Evolutionary conservation across 2,113 vertebrate species (phyloP).

Genomic region (Brachionichthys hirsutus): DNA sequence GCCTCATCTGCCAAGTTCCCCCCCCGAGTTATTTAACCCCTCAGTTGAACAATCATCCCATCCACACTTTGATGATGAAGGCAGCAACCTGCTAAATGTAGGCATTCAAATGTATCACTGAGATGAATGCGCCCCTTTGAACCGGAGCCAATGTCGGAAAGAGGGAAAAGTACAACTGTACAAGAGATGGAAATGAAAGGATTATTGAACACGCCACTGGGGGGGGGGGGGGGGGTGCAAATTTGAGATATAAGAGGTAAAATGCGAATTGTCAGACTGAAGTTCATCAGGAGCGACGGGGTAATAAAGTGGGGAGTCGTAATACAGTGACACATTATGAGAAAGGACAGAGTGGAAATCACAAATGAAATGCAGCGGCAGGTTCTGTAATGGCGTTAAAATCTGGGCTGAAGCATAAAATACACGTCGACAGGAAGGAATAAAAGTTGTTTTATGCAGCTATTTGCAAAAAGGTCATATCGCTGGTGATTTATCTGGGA

Average conservation of each 20-base stretch:
- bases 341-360: neutral
- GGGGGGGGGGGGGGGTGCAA: constrained; percentile 18
- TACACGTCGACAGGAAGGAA: neutral
- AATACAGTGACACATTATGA: constrained; percentile 16
- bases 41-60: constrained; percentile 49
- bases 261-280: constrained; percentile 11
- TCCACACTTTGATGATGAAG: constrained; percentile 74
- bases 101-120: constrained; percentile 75
- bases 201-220: constrained; percentile 65
- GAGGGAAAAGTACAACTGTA: constrained; percentile 49
- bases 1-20: constrained; percentile 49
- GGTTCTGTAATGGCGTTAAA: neutral
- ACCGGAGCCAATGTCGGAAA: constrained; percentile 62
- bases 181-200: constrained; percentile 66
- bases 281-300: constrained; percentile 22
- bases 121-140: constrained; percentile 78
- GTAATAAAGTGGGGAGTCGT: constrained; percentile 25
- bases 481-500: constrained; percentile 1
- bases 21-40: constrained; percentile 67
- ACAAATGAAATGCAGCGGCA: constrained; percentile 2
- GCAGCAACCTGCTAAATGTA: constrained; percentile 68
- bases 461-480: neutral
- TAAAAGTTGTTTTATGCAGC: too few relatives aligned
- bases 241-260: constrained; percentile 5
- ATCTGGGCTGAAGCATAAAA: neutral